These are phyloP conservation scores for Lipophrys pholis DNA, from an alignment of 2,113 vertebrate species.

Conservation along the genomic window DNA sequence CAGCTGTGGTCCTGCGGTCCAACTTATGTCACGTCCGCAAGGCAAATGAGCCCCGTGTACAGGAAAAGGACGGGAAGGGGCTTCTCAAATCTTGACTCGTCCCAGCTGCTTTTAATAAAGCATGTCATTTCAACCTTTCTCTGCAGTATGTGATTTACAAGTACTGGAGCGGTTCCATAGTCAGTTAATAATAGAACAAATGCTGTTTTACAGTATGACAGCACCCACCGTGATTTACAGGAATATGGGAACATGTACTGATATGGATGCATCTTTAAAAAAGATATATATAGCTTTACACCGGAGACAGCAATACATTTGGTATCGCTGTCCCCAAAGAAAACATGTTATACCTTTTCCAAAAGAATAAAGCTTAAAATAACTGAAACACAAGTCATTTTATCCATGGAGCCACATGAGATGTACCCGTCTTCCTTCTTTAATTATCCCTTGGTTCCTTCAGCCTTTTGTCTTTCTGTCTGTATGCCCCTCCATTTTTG, in stretches of 20 bases:
- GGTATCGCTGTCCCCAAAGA: slow-evolving; percentile 11
- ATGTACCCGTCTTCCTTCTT: not conserved
- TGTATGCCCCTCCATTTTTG: not conserved
- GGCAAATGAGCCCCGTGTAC: not conserved
- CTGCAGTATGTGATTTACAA: slow-evolving; percentile 38
- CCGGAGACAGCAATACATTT: not conserved
- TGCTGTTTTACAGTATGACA: slow-evolving; percentile 14
- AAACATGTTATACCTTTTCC: not conserved
- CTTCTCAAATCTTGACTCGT: slow-evolving; percentile 1
- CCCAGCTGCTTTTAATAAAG: slow-evolving; percentile 3
- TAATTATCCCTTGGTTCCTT: slow-evolving; percentile 2
- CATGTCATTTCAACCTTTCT: not conserved
- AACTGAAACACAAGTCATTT: slow-evolving; percentile 15
- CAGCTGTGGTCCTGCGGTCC: not conserved
- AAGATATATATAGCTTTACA: not conserved
- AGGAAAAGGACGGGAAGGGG: not conserved
- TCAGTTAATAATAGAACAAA: slow-evolving; percentile 50
- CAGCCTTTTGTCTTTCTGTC: slow-evolving; percentile 1
- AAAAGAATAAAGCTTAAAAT: not conserved
- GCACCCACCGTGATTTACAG: slow-evolving; percentile 39
- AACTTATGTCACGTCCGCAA: not conserved
- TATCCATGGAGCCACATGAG: not conserved
- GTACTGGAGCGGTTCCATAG: slow-evolving; percentile 30
- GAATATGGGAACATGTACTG: slow-evolving; percentile 9
- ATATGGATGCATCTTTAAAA: slow-evolving; percentile 17